Percentiles rank a stretch among this genome's conserved stretches.
Conservation (phyloP, 2,113 vertebrate genomes). For the Cairina moschata region DNA sequence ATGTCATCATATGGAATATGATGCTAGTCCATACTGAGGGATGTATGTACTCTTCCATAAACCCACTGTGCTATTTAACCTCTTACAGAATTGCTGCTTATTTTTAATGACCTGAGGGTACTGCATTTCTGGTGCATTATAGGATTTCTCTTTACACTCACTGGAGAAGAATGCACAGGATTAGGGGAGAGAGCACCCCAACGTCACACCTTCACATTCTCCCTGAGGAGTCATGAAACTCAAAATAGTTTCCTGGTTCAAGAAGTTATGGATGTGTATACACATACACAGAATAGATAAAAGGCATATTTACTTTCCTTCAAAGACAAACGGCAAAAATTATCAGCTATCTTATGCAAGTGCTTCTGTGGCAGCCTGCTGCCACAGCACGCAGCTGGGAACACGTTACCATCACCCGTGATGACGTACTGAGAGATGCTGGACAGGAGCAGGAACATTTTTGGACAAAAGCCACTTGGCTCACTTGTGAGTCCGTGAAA, state of each 20-base stretch:
- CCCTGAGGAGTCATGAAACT: background rate
- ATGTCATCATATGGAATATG: background rate
- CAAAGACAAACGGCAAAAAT: background rate
- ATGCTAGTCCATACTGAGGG: background rate
- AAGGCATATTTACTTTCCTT: background rate
- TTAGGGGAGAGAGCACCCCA: background rate
- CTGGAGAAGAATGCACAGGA: background rate
- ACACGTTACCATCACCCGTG: rapidly evolving
- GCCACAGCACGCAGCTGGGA: background rate
- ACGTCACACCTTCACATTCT: background rate
- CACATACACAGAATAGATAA: background rate
- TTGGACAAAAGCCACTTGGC: background rate
- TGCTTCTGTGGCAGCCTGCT: background rate
- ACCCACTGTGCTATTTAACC: background rate
- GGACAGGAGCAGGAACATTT: background rate
- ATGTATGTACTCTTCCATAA: background rate
- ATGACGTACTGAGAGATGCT: background rate
- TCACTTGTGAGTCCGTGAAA: background rate
- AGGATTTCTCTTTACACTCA: background rate
- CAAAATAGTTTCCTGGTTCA: background rate
- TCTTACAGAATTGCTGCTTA: background rate
- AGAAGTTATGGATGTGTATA: background rate
- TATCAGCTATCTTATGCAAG: background rate
- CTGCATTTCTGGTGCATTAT: background rate
- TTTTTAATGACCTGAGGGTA: background rate